Conservation (phyloP, 2,888 invertebrate species). For the Cordylochernes scorpioides region DNA sequence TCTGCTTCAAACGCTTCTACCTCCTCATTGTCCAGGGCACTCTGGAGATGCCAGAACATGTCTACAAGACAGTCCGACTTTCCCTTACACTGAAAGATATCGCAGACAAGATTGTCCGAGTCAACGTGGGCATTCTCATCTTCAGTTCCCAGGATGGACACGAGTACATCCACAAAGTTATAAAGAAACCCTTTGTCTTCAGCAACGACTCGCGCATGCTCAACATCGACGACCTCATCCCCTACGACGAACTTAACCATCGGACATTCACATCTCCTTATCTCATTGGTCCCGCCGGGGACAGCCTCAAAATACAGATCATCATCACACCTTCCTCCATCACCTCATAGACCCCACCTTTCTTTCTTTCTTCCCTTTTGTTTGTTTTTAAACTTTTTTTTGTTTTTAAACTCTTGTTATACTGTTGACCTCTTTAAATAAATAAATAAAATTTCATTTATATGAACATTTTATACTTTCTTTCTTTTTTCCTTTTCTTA, state of each 20-base stretch:
- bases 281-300: slow-evolving; percentile 37
- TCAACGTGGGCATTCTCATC: slow-evolving; percentile 42
- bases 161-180: slow-evolving; percentile 43
- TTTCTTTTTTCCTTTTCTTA: too few species aligned
- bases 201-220: slow-evolving; percentile 38
- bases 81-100: slow-evolving; percentile 38
- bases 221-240: slow-evolving; percentile 39
- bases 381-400: too few species aligned
- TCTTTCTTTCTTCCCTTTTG: too few species aligned
- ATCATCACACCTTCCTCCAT: slow-evolving; percentile 48
- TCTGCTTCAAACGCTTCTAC: slow-evolving; percentile 55
- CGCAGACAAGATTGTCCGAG: slow-evolving; percentile 27
- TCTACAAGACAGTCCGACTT: slow-evolving; percentile 51
- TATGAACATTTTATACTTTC: too few species aligned
- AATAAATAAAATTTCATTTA: too few species aligned
- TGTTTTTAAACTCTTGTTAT: too few species aligned
- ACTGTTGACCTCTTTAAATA: too few species aligned
- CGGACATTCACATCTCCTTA: slow-evolving; percentile 16
- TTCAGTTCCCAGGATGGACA: slow-evolving; percentile 43
- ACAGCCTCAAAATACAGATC: slow-evolving; percentile 45
- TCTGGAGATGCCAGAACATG: slow-evolving; percentile 32
- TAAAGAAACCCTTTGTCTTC: slow-evolving; percentile 43
- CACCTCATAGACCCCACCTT: too few species aligned
- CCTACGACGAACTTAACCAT: slow-evolving; percentile 43
- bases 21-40: slow-evolving; percentile 39